Evolutionary conservation across 2,888 invertebrate genomes (phyloP), one percentile per base, ranked within the genome.

Genomic region (Reticulitermes lucifugus): DNA sequence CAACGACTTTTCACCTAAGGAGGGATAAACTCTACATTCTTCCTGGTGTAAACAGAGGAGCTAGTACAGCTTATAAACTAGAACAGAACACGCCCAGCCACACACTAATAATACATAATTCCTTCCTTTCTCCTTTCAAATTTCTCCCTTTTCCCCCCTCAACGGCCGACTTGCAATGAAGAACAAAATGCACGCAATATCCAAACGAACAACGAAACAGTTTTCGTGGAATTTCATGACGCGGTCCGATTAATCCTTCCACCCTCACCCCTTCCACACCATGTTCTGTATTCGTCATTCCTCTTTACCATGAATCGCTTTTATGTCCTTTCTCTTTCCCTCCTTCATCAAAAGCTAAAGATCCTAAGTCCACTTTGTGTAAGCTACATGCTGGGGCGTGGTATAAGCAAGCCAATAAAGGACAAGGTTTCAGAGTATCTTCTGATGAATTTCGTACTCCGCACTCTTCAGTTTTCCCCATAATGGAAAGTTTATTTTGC

Each of bases 211-310:
- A n/a, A n/a, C 25, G 65, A 65, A 65, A 65, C 65, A 25, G 65
- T 65, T 65, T 65, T 65, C 65, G n/a, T 65, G 65, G 65, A 65
- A 65, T 65, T 65, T 65, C 65, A 65, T 65, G 65, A 65, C 65
- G 65, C 65, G 65, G 65, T 25, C 65, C 65, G 65, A 65, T 65
- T 65, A 65, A 65, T 65, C 12, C 12, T n/a, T 6, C 65, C 65
- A 0, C 65, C 25, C 7, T n/a, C 65, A 7, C 65, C 25, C 7
- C 25, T 65, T 14, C n/a, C 65, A 25, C 1, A 22, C 60, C 14
- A 18, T 21, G 60, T n/a, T 65, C 65, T 25, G n/a, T 65, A 65
- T 65, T 65, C 25, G 25, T 65, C 65, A 65, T 65, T 65, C 65
- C 65, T 5, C 65, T 65, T 65, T 65, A 10, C 9, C 25, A 1